A percentile compares a stretch with the other conserved stretches of the same genome.
Evolutionary conservation across 1,140 invertebrate genomes (phyloP).

Genomic region (Rhizoglyphus robini): DNA sequence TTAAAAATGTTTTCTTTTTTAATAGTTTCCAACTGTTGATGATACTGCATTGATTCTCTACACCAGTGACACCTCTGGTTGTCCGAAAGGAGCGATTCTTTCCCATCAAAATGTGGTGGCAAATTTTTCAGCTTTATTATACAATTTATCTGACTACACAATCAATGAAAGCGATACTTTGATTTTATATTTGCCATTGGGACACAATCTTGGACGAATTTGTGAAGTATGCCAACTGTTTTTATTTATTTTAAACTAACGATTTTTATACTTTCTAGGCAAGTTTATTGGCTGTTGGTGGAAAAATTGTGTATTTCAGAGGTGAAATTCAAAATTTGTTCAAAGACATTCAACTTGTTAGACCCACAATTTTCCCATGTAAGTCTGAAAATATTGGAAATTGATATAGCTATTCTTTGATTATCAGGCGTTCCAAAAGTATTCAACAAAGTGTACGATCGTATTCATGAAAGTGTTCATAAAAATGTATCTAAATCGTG

Average conservation of each 20-base stretch:
- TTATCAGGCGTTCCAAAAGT: conserved; percentile 84
- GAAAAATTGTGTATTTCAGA: conserved; percentile 38
- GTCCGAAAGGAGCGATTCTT: conserved; percentile 93
- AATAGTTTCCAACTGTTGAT: conserved; percentile 60
- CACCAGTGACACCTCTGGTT: conserved; percentile 91
- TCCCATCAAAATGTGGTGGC: conserved; percentile 84
- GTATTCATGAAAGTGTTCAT: conserved; percentile 47
- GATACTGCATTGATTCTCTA: conserved; percentile 88
- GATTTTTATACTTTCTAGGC: not conserved
- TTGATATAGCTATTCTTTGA: conserved; percentile 40
- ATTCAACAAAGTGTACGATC: conserved; percentile 83
- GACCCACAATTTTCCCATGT: conserved; percentile 39
- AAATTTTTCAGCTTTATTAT: conserved; percentile 59
- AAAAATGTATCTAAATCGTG: conserved; percentile 58
- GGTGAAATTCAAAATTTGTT: conserved; percentile 38
- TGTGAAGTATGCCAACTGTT: conserved; percentile 47
- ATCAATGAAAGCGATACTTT: conserved; percentile 48
- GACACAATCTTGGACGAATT: conserved; percentile 87
- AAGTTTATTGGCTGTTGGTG: conserved; percentile 30
- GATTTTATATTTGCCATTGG: conserved; percentile 88
- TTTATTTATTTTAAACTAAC: not conserved
- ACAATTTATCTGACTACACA: conserved; percentile 50
- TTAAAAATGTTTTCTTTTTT: not conserved
- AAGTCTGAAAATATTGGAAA: conserved; percentile 40
- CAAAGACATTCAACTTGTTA: conserved; percentile 39